phyloP scores from a whole-genome alignment of 2,797 vertebrate species.

The Pempheris klunzingeri region DNA sequence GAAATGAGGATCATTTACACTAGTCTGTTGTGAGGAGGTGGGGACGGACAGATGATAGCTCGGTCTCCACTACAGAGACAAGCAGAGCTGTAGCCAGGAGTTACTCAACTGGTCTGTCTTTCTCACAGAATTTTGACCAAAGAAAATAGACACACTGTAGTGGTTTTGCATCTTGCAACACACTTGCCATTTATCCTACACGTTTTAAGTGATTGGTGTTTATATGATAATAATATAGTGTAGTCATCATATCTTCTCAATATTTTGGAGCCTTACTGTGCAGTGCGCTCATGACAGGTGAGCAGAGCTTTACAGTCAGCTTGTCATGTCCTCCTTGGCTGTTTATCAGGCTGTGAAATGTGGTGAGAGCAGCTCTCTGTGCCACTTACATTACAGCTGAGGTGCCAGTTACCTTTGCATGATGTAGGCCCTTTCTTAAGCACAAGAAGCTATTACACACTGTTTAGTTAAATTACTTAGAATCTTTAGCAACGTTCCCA shows the following conservation, averaged over 20 bases:
- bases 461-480: background rate
- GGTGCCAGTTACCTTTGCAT: background rate
- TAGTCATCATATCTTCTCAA: background rate
- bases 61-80: constrained; percentile 60
- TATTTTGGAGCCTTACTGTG: background rate
- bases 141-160: background rate
- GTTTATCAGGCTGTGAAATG: background rate
- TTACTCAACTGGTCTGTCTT: constrained; percentile 42
- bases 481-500: background rate
- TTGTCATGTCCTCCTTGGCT: constrained; percentile 1
- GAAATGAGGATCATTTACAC: constrained; percentile 80
- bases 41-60: constrained; percentile 72
- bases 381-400: background rate
- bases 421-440: background rate
- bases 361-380: too few relatives aligned
- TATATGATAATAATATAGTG: background rate
- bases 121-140: background rate
- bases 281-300: background rate
- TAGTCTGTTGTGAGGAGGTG: constrained; percentile 68
- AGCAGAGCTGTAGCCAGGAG: constrained; percentile 53
- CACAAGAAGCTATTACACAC: background rate
- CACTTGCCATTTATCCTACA: background rate
- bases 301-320: background rate
- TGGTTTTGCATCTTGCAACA: background rate
- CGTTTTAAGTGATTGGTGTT: background rate